A percentile compares a stretch with the other conserved stretches of the same genome.
Conservation (phyloP, 2,113 vertebrate species). For the Alligator sinensis region DNA sequence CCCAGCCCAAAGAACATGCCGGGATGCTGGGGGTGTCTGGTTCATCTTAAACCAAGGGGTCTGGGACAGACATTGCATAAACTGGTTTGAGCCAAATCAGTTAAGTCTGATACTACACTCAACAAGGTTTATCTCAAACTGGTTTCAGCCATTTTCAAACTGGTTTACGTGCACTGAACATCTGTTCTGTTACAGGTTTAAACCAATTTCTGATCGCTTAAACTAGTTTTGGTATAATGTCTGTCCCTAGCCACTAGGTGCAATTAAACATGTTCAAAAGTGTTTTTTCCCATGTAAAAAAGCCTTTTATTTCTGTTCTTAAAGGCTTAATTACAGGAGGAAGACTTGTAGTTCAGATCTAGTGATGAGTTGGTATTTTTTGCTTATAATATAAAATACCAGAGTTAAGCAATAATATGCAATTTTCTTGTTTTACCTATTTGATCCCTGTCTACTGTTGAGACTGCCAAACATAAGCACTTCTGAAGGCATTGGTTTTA, state of each 20-base stretch:
- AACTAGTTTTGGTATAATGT: no score
- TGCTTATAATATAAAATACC: not conserved
- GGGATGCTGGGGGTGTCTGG: no score
- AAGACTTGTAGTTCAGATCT: not conserved
- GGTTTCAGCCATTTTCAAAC: no score
- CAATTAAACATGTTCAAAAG: fast-evolving
- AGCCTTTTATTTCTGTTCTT: not conserved
- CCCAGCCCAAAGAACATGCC: no score
- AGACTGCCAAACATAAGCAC: not conserved
- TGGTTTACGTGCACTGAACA: no score
- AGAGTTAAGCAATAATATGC: not conserved
- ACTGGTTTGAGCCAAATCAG: no score
- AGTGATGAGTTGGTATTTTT: not conserved
- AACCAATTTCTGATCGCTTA: no score
- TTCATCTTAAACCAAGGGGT: no score
- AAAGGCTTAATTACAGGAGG: not conserved
- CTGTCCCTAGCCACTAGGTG: not conserved
- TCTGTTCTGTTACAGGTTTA: no score
- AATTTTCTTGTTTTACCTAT: not conserved
- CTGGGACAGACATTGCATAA: no score
- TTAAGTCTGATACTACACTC: no score
- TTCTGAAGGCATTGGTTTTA: not conserved
- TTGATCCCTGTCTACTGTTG: constrained; percentile 6
- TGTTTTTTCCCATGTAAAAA: not conserved
- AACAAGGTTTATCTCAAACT: no score